These are phyloP conservation scores for Apis cerana DNA, from an alignment of 1,140 invertebrate genomes.

Conservation along the genomic window DNA sequence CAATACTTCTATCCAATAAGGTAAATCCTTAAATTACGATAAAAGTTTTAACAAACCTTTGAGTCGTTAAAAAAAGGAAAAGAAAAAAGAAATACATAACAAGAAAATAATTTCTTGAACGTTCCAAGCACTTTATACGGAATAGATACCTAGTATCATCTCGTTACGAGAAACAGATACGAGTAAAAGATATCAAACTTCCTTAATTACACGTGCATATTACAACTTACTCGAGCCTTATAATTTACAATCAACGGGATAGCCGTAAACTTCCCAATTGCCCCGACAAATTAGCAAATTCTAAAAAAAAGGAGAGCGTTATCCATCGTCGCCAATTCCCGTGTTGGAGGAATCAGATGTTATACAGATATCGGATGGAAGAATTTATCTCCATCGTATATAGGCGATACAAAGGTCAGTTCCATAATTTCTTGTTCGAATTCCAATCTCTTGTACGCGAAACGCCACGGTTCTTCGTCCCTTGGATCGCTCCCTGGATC, in stretches of 20 bases:
- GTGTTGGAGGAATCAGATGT: neutral
- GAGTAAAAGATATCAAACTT: conserved; percentile 1
- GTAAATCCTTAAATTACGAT: neutral
- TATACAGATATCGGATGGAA: neutral
- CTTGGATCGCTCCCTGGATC: neutral
- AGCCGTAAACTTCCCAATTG: conserved; percentile 63
- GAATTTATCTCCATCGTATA: neutral
- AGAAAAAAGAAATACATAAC: neutral
- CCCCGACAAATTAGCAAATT: conserved; percentile 61
- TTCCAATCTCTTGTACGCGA: conserved; percentile 43
- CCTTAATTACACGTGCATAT: conserved; percentile 36
- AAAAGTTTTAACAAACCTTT: neutral
- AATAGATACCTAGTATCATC: too few species aligned
- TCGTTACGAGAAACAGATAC: conserved; percentile 16
- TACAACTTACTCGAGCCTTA: conserved; percentile 46
- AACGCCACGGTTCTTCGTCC: conserved; percentile 1
- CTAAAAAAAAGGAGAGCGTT: neutral
- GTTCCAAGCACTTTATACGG: neutral
- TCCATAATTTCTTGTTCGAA: conserved; percentile 52
- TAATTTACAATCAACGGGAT: conserved; percentile 68
- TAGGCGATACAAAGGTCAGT: conserved; percentile 11
- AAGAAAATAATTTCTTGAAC: neutral
- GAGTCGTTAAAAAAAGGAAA: neutral
- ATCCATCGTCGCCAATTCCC: too few species aligned
- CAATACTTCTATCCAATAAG: neutral